Conservation (phyloP, 1,140 invertebrate genomes). For the Zaprionus gabonicus region DNA sequence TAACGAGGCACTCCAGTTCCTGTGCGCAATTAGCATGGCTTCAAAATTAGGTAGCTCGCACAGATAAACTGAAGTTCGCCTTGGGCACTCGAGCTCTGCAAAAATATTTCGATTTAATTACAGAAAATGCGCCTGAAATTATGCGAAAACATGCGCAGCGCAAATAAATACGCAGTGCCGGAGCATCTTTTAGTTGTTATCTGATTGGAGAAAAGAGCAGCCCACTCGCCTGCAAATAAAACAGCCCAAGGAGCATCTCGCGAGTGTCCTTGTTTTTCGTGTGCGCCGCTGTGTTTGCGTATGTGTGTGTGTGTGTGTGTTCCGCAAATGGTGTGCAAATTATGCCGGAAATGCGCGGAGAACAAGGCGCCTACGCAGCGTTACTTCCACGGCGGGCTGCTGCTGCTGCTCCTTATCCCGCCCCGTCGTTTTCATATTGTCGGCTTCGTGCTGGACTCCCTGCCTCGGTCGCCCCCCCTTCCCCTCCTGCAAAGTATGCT, state of each 20-base stretch:
- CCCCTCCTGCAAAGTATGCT: constrained; percentile 52
- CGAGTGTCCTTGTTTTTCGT: constrained; percentile 46
- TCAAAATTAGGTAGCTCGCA: background rate
- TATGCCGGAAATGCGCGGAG: constrained; percentile 64
- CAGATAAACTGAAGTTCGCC: background rate
- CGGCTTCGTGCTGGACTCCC: too few species aligned
- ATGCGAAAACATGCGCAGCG: constrained; percentile 62
- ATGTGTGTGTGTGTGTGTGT: constrained; percentile 22
- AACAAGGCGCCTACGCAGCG: constrained; percentile 38
- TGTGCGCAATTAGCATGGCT: constrained; percentile 30
- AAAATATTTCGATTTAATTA: constrained; percentile 57
- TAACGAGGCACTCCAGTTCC: constrained; percentile 22
- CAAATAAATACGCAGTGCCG: constrained; percentile 34
- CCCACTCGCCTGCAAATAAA: constrained; percentile 10
- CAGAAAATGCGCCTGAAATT: constrained; percentile 47
- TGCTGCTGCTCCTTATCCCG: constrained; percentile 2
- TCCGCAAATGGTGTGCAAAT: constrained; percentile 75
- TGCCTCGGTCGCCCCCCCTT: background rate
- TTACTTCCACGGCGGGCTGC: background rate
- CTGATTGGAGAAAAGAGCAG: constrained; percentile 34
- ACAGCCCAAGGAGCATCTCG: constrained; percentile 23
- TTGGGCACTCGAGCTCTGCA: background rate
- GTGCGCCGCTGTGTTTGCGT: constrained; percentile 1
- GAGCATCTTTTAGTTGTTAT: constrained; percentile 57
- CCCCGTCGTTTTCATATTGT: background rate